Conservation (phyloP, 53 echinoderm and acorn worm genomes). For the Antedon mediterranea region DNA sequence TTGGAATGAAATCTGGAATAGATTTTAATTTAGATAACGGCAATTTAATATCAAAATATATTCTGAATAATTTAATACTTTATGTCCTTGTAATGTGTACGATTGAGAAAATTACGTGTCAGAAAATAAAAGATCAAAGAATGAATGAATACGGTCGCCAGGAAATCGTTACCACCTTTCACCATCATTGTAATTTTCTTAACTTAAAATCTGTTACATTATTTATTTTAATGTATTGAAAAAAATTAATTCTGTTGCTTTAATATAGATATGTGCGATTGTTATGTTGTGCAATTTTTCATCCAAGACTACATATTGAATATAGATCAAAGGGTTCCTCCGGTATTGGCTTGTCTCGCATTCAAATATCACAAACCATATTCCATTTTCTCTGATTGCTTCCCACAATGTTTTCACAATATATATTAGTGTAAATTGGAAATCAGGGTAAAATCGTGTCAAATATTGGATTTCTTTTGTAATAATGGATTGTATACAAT, state of each 20-base stretch:
- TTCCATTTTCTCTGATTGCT: constrained; percentile 1
- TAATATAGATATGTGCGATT: background rate
- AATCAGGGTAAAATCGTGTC: background rate
- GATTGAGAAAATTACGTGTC: background rate
- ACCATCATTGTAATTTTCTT: background rate
- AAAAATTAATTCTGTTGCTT: background rate
- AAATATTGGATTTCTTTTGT: background rate
- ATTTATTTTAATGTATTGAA: background rate
- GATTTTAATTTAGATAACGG: too few species aligned
- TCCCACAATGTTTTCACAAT: background rate
- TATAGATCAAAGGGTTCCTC: background rate
- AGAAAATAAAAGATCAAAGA: background rate
- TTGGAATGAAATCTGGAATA: too few species aligned
- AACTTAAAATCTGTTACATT: background rate
- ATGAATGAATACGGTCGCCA: background rate
- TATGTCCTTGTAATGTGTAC: background rate
- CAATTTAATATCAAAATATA: background rate
- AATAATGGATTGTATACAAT: background rate
- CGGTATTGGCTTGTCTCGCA: background rate
- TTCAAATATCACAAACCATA: background rate
- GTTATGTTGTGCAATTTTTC: background rate
- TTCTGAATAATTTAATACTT: background rate
- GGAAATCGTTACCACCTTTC: too few species aligned
- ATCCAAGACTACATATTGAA: background rate
- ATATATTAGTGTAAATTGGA: background rate